Evolutionary conservation across 2,113 vertebrate species (phyloP).

Genomic region (Laticauda laticaudata): DNA sequence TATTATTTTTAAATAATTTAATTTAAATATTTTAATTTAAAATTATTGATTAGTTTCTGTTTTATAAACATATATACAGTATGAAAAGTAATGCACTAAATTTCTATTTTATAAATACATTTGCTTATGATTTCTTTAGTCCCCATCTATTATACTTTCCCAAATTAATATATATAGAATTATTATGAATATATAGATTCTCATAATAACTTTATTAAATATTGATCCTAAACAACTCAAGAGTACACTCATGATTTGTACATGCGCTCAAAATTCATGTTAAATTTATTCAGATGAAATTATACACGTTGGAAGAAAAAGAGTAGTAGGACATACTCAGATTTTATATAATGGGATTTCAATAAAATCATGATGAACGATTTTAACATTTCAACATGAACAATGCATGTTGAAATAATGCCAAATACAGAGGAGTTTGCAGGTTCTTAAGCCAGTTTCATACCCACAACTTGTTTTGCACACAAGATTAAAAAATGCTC

Average conservation of each 20-base stretch:
- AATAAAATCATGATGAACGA: too few species aligned
- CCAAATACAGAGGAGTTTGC: not conserved
- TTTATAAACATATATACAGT: not conserved
- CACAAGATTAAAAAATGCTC: not conserved
- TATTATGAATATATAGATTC: too few species aligned
- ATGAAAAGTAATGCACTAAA: not conserved
- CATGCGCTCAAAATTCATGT: not conserved
- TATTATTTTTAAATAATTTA: not conserved
- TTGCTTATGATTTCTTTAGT: not conserved
- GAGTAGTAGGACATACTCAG: not conserved
- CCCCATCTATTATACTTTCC: not conserved
- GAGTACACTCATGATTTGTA: not conserved
- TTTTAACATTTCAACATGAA: too few species aligned
- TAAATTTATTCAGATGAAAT: not conserved
- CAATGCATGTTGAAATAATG: not conserved
- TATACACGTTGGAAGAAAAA: not conserved
- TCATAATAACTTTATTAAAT: not conserved
- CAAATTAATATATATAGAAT: not conserved
- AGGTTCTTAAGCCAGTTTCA: not conserved
- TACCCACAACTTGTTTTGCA: not conserved
- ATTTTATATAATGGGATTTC: not conserved
- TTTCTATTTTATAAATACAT: not conserved
- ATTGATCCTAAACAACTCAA: not conserved
- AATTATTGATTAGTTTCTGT: not conserved
- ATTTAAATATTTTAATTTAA: not conserved